Conservation (phyloP, 2,888 invertebrate genomes). For the Aphidoletes aphidimyza region DNA sequence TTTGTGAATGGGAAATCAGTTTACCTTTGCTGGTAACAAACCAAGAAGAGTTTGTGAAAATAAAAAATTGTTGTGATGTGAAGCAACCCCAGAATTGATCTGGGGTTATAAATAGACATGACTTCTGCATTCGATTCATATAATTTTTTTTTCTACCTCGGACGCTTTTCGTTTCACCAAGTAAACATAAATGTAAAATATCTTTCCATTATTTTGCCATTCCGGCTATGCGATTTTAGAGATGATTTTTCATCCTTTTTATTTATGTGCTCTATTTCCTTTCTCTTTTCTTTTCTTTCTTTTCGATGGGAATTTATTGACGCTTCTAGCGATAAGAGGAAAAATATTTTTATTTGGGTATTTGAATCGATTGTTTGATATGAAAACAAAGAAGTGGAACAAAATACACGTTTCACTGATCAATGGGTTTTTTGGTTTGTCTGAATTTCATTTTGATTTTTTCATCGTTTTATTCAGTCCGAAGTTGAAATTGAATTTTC, state of each 20-base stretch:
- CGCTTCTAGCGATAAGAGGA: not conserved
- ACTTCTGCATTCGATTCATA: too few relatives aligned
- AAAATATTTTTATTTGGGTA: not conserved
- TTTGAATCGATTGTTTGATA: not conserved
- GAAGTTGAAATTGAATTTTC: not conserved
- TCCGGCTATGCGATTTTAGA: not conserved
- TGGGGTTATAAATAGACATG: too few relatives aligned
- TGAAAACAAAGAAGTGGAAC: not conserved
- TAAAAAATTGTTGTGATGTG: too few relatives aligned
- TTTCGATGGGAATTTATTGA: not conserved
- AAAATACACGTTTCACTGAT: not conserved
- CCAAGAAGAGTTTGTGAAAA: too few relatives aligned
- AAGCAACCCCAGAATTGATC: too few relatives aligned
- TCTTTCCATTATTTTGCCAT: not conserved
- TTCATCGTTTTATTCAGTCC: slow-evolving; percentile 7
- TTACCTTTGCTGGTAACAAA: too few relatives aligned
- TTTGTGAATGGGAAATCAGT: too few relatives aligned
- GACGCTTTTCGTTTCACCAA: too few relatives aligned
- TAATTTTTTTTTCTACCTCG: too few relatives aligned
- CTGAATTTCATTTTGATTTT: not conserved
- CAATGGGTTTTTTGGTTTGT: not conserved
- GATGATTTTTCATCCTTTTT: not conserved
- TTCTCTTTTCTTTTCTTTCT: not conserved
- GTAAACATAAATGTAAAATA: too few relatives aligned
- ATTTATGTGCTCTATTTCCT: not conserved